Evolutionary conservation across 2,113 vertebrate species (phyloP), one percentile per base, ranked within the genome.

Genomic region (Terrapene triunguis): DNA sequence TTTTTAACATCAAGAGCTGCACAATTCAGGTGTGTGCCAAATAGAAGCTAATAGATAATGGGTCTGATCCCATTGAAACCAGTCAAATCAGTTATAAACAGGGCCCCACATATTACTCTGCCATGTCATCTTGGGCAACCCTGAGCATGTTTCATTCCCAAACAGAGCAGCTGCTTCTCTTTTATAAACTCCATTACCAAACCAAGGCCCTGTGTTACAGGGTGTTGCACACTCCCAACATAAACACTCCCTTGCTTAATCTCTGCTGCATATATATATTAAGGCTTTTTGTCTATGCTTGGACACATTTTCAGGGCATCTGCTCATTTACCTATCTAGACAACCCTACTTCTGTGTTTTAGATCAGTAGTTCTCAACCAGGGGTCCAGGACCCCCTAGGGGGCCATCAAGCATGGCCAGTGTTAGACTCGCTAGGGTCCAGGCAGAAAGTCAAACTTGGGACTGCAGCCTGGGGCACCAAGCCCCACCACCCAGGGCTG

Each of bases 1-100:
- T 38, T 93, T 96, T 62, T 94, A 87, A 48, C 84, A 91, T 51
- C 19, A 72, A 87, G 96, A 94, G 3, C 48, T 88, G 27, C 3
- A 47, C 22, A 93, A 78, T 79, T 29, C 35, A 81, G 19, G 3
- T 32, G 24, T 38, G 17, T 79, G 57, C 85, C 7, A 29, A 38
- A 38, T 82, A 78, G 57, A 72, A 38, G 5, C 4, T 65, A 22
- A 16, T 6, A 72, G 22, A 44, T 74, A 74, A 5, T 47, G 10
- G 1, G 53, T 89, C 2, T 2, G 1, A 51, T 13, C 27, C 32
- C 69, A 29, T 21, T 82, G n/a, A 85, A 87, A 54, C 24, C 59
- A 44, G n/a, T 76, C 4, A 32, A 82, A 8, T 59, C 10, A 35
- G 29, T 13, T 79, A 13, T 48, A 24, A 92, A 94, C 59, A 79